Evolutionary conservation across 2,888 invertebrate species (phyloP), one percentile per base, ranked within the genome.

Genomic region (Parapristionchus giblindavisi): DNA sequence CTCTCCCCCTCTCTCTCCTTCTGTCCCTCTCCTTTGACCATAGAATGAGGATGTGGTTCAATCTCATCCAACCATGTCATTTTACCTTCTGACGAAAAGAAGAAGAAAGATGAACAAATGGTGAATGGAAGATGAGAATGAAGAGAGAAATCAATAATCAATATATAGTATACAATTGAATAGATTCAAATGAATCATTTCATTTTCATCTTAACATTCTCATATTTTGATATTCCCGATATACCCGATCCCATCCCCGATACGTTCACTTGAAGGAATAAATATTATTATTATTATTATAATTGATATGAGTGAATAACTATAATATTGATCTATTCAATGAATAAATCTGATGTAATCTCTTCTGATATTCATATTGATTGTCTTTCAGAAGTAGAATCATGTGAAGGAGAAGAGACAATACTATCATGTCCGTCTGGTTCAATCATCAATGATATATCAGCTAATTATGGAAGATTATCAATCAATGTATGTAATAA

Each of bases 401-500:
- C 38, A 6, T 82, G 82, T 56, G 80, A 82, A 29, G 80, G 80
- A 27, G 75, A 76, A 11, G 70, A 76, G 66, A 80, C 82, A 24
- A 72, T 74, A 11, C 65, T 82, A 70, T 71, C 72, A 34, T 82
- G 82, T 76, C 80, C 79, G n/a, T 54, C 77, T 36, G 80, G 80
- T 32, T 71, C 68, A 38, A 78, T 80, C n/a, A 82, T 82, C 34
- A 73, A 76, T 51, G 77, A 81, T 34, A 75, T 77, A 6, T 63
- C 77, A n/a, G 82, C 80, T 38, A 82, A 81, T 66, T 82, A 79
- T 54, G 82, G 82, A 58, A 71, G 82, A 60, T 80, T 78, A 58
- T 79, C 80, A 29, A 65, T 65, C 48, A 65, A 65, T 29, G 27
- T 48, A n/a, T 65, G 65, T 48, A 65, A 65, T 48, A 34, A 27